Percentiles rank a stretch among this genome's conserved stretches.
These are phyloP conservation scores for Crotalus horridus DNA, from an alignment of 2,113 vertebrate genomes.

Conservation along the genomic window DNA sequence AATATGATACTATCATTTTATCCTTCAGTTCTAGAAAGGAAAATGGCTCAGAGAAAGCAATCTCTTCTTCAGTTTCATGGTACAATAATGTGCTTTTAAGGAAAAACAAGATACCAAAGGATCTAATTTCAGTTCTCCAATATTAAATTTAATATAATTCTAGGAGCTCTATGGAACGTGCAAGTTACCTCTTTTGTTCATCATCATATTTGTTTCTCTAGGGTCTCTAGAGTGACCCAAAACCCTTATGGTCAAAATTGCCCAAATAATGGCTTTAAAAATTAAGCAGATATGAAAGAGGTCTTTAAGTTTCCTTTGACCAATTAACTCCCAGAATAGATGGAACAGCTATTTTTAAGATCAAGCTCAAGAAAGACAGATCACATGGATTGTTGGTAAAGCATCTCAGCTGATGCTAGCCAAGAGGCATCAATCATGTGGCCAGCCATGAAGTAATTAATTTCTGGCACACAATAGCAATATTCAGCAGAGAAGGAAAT, in stretches of 20 bases:
- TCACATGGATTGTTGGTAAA: not conserved
- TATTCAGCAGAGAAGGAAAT: not conserved
- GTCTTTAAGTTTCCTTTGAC: not conserved
- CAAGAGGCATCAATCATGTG: not conserved
- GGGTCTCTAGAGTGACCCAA: not conserved
- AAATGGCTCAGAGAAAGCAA: not conserved
- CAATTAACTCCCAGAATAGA: not conserved
- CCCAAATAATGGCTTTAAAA: not conserved
- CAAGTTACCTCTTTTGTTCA: not conserved
- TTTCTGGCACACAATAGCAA: not conserved
- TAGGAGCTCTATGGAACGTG: not conserved
- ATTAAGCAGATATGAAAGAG: not conserved
- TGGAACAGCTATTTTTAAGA: not conserved
- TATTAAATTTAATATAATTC: not conserved
- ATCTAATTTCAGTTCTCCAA: not conserved
- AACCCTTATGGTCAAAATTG: not conserved
- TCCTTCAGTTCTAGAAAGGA: not conserved
- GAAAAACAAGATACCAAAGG: not conserved
- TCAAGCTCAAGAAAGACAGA: not conserved
- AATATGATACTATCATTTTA: not conserved
- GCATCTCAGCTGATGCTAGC: not conserved
- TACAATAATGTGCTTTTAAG: not conserved
- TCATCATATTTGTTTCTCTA: not conserved
- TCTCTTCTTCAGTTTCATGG: not conserved
- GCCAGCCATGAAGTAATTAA: not conserved